Conservation (phyloP, 2,113 vertebrate genomes). For the Phylloscopus trochiloides region DNA sequence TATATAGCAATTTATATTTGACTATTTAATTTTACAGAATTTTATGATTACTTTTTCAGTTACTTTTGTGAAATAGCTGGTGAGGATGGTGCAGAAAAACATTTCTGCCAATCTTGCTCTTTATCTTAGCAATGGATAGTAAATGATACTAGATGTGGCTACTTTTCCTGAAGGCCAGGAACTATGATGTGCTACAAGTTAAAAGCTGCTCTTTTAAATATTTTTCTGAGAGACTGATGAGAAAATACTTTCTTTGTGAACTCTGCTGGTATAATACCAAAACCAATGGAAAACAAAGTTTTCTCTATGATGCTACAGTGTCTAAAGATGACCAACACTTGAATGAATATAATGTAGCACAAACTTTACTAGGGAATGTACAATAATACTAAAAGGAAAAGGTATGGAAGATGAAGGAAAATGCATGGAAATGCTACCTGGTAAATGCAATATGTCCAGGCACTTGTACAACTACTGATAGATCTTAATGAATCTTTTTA, state of each 20-base stretch:
- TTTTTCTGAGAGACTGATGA: neutral
- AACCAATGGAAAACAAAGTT: neutral
- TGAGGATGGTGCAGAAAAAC: neutral
- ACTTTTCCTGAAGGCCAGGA: neutral
- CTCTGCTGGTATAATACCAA: neutral
- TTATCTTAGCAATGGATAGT: neutral
- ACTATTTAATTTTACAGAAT: neutral
- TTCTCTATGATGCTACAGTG: neutral
- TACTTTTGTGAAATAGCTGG: neutral
- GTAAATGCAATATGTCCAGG: neutral
- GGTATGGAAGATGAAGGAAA: neutral
- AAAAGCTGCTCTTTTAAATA: neutral
- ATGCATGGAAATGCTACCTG: neutral
- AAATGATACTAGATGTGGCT: neutral
- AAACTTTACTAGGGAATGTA: neutral
- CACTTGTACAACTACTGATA: neutral
- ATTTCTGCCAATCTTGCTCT: neutral
- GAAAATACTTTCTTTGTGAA: neutral
- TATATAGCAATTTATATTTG: neutral
- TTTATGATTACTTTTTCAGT: neutral
- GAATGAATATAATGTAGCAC: neutral
- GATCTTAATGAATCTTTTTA: neutral
- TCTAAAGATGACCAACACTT: neutral
- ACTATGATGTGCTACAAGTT: neutral
- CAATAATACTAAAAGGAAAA: neutral